These are phyloP conservation scores for Hycleus cichorii DNA, from an alignment of 1,140 invertebrate genomes.

Conservation along the genomic window DNA sequence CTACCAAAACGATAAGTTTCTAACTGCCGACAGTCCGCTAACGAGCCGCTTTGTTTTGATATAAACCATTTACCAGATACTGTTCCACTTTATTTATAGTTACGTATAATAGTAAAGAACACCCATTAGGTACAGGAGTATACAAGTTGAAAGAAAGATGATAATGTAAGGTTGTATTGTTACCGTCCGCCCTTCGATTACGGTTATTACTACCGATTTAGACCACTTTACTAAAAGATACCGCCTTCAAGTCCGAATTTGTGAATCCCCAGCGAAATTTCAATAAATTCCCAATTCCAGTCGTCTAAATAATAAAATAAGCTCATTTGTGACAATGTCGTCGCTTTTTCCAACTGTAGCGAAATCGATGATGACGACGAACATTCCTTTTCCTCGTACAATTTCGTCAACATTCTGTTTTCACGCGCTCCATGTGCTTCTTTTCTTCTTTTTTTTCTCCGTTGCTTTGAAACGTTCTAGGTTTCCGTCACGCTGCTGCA, in stretches of 20 bases:
- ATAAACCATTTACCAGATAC: conserved; percentile 22
- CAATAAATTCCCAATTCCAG: conserved; percentile 1
- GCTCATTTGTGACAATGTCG: neutral
- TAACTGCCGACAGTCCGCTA: conserved; percentile 11
- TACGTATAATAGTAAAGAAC: conserved; percentile 10
- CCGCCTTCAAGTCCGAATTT: conserved; percentile 3
- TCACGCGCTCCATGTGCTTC: neutral
- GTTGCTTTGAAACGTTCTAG: too few species aligned
- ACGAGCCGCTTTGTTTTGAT: conserved; percentile 20
- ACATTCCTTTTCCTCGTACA: conserved; percentile 11
- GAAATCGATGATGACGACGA: conserved; percentile 1
- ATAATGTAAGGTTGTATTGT: conserved; percentile 12
- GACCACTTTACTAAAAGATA: conserved; percentile 20
- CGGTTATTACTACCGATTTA: conserved; percentile 24
- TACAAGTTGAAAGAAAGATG: conserved; percentile 16
- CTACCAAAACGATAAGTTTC: conserved; percentile 7
- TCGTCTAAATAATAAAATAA: neutral
- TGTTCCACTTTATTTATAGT: conserved; percentile 19
- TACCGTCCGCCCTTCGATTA: conserved; percentile 15
- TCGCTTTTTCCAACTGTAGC: too few species aligned
- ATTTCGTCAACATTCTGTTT: neutral
- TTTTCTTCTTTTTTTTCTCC: too few species aligned
- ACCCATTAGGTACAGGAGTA: conserved; percentile 14
- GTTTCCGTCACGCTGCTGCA: neutral
- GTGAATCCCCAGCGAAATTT: neutral